Evolutionary conservation across 2,888 invertebrate species (phyloP), one percentile per base, ranked within the genome.

Genomic region (Papilio gigon): DNA sequence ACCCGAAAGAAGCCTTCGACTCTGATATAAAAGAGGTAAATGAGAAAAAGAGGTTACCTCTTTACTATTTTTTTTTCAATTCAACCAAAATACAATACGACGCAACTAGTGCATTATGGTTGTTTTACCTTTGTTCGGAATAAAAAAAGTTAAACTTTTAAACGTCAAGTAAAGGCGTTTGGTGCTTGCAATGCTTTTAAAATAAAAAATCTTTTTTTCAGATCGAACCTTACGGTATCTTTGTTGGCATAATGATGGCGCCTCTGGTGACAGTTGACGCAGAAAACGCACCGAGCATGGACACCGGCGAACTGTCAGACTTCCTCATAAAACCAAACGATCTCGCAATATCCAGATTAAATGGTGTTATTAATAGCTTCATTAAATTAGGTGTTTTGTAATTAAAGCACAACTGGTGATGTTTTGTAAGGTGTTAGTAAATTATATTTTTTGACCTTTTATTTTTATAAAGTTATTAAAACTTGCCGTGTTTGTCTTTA

Each of bases 291-390:
- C 84, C 84, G 0, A 68, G 74, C 17, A 69, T 83, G 8, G 68
- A 74, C 44, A 40, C 72, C 22, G 35, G 77, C 63, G 78, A 77
- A 3, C n/a, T 82, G 0, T 30, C 73, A 3, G 59, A 67, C 60
- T 80, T 83, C 68, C 63, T 78, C 1, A 58, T 59, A 17, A 78
- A 78, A 14, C 78, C 81, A 33, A 82, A 76, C 70, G 72, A 69
- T 6, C 70, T 81, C 1, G 86, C 77, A 70, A 59, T 70, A 0
- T 77, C 79, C 20, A 71, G 86, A 14, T 70, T 87, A 40, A 85
- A 83, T 53, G 86, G 81, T 2, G 69, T 85, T 17, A 73, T 87
- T 53, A 78, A 81, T 17, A 85, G 86, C 40, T 84, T 74, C 44
- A 73, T 83, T 4, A 76, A 75, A 14, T 63, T 70, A 58, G 74